Percentiles rank a stretch among this genome's conserved stretches.
phyloP scores from a whole-genome alignment of 35 echinoderm and acorn worm genomes.

The Strongylocentrotus purpuratus region DNA sequence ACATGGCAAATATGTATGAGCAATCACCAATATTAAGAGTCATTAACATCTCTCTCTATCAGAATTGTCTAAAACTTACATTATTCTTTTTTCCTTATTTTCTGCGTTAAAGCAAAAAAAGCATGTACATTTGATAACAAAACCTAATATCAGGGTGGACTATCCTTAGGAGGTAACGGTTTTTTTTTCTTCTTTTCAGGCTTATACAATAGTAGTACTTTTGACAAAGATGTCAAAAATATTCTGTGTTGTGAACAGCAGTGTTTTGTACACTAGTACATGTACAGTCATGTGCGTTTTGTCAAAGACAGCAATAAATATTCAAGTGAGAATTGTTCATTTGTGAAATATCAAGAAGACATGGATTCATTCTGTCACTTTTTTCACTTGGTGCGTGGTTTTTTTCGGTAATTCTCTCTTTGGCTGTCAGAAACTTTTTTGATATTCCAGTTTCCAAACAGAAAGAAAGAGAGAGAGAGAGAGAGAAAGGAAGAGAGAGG shows the following conservation, averaged over 20 bases:
- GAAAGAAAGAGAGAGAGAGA: too few species aligned
- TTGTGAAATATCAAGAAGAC: neutral
- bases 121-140: neutral
- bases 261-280: neutral
- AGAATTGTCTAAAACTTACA: too few species aligned
- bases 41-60: too few species aligned
- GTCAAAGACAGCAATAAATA: constrained; percentile 18
- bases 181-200: neutral
- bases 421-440: too few species aligned
- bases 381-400: too few species aligned
- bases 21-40: too few species aligned
- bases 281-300: neutral
- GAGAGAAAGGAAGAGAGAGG: too few species aligned
- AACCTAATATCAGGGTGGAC: neutral
- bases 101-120: neutral
- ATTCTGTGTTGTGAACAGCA: neutral
- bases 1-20: too few species aligned
- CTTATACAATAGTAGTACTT: neutral
- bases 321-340: constrained; percentile 1
- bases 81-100: neutral
- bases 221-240: neutral
- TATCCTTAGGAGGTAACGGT: neutral
- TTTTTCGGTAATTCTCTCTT: too few species aligned
- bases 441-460: too few species aligned
- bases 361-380: neutral